Evolutionary conservation across 2,888 invertebrate genomes (phyloP).

Genomic region (Orchesellides sinensis): DNA sequence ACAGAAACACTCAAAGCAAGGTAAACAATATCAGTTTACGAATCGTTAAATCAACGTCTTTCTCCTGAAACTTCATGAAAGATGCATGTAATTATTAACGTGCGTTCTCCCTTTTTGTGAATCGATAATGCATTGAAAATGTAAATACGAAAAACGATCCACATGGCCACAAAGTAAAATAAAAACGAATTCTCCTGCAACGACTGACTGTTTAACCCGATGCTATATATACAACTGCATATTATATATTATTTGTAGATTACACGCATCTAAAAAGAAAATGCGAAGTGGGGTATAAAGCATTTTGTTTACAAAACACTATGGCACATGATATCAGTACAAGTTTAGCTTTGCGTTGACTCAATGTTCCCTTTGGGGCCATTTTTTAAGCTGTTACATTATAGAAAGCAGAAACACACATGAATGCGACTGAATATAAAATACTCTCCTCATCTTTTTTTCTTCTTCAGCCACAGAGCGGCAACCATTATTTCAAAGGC

Average conservation of each 20-base stretch:
- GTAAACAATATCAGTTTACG: no score
- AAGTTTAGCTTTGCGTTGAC: slow-evolving; percentile 69
- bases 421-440: slow-evolving; percentile 59
- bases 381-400: slow-evolving; percentile 66
- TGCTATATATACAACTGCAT: neutral
- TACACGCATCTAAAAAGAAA: neutral
- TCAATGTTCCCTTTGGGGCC: slow-evolving; percentile 72
- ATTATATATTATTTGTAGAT: neutral
- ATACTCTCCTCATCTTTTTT: slow-evolving; percentile 36
- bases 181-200: no score
- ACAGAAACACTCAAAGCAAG: no score
- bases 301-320: neutral
- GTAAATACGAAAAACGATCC: no score
- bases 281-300: neutral
- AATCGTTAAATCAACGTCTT: no score
- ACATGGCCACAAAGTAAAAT: no score
- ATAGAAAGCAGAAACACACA: slow-evolving; percentile 36
- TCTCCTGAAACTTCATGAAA: no score
- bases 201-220: neutral
- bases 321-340: slow-evolving; percentile 20
- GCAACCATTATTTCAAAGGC: neutral
- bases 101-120: no score
- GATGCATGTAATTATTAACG: no score
- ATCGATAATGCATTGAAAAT: no score
- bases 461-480: neutral